Evolutionary conservation across 2,797 vertebrate species (phyloP).

Genomic region (Tolypeutes matacus): DNA sequence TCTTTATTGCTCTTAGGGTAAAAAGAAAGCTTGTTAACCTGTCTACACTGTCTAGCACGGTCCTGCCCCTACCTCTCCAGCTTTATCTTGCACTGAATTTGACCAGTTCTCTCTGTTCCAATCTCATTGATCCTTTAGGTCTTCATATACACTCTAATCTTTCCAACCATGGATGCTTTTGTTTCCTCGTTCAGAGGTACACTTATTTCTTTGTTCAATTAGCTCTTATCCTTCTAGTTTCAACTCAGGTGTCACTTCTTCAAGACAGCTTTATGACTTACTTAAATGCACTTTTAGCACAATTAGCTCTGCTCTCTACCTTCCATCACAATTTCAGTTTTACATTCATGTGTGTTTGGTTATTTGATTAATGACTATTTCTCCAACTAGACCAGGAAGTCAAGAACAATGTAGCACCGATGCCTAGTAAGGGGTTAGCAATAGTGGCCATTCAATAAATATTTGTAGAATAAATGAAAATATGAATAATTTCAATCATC

Average conservation of each 20-base stretch:
- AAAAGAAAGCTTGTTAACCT: not conserved
- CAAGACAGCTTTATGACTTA: not conserved
- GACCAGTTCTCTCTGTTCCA: not conserved
- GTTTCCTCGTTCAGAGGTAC: not conserved
- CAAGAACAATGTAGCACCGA: not conserved
- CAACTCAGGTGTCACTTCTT: not conserved
- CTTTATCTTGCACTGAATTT: not conserved
- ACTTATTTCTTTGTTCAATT: not conserved
- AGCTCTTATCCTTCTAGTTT: not conserved
- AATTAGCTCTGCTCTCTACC: not conserved
- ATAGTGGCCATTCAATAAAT: not conserved
- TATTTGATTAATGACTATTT: not conserved
- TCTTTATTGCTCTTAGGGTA: not conserved
- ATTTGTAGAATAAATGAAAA: not conserved
- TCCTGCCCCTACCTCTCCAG: not conserved
- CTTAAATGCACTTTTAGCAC: not conserved
- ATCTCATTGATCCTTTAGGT: not conserved
- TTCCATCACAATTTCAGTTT: constrained; percentile 25
- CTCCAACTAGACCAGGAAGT: not conserved
- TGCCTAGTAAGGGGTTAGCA: not conserved
- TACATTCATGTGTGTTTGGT: not conserved
- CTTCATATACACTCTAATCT: not conserved
- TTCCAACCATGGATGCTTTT: not conserved
- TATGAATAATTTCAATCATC: not conserved
- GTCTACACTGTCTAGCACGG: too few species aligned